Evolutionary conservation across 2,797 vertebrate genomes (phyloP), one percentile per base, ranked within the genome.

Genomic region (Intellagama lesueurii): DNA sequence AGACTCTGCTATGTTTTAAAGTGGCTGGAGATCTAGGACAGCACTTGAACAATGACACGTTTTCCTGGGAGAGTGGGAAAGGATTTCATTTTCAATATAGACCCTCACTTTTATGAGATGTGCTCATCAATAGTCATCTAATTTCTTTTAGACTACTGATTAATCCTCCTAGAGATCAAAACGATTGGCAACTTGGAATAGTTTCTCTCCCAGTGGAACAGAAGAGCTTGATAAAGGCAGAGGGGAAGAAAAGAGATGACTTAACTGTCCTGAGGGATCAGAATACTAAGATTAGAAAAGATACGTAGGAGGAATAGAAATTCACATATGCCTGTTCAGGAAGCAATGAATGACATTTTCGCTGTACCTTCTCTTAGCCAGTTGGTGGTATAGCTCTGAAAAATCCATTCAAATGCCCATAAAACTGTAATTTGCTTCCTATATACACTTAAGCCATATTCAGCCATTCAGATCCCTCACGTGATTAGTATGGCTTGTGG

Each of bases 51-150:
- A 85, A 68, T 44, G 16, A 22, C 14, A 92, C 85, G 4, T 81
- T 52, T 22, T n/a, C 68, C 1, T 28, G 47, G 78, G 64, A 81
- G 64, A 66, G 14, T 3, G 76, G 0, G 0, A 0, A 0, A 88
- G 49, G 40, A 91, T 90, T 93, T 92, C 0, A 83, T 88, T 92
- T 91, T 84, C 79, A 77, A 56, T 86, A 87, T 92, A 92, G 87
- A 82, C 22, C 86, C 8, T 88, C 30, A 56, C 0, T 0, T 81
- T 76, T 78, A 26, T 68, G 24, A 81, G 30, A 64, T 81, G 82
- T 44, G 17, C 60, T 82, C 78, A 87, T 44, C 72, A 91, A 26
- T 1, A 91, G 1, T 69, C 2, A 92, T 81, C 72, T 83, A 64
- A 91, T 87, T 89, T 92, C 30, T 92, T 92, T 93, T 69, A 78